Evolutionary conservation across 2,113 vertebrate species (phyloP).

Genomic region (Corynorhinus townsendii): DNA sequence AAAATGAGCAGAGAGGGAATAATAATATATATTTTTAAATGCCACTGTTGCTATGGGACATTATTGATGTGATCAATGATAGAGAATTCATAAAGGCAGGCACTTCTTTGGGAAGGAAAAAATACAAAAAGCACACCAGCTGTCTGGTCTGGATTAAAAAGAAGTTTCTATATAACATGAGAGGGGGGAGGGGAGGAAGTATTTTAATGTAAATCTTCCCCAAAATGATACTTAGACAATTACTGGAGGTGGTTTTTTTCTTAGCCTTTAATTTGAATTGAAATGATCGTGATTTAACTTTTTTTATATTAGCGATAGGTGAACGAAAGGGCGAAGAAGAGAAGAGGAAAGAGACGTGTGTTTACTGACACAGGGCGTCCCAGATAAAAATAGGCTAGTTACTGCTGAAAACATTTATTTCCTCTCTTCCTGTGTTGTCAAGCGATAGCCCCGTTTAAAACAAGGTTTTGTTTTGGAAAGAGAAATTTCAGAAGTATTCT

Average conservation of each 20-base stretch:
- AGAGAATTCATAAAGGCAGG: conserved; percentile 33
- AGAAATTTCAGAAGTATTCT: not conserved
- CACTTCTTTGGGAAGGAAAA: conserved; percentile 3
- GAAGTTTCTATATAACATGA: conserved; percentile 43
- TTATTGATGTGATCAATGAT: not conserved
- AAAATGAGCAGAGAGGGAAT: conserved; percentile 35
- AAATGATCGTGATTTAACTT: not conserved
- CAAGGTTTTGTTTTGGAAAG: not conserved
- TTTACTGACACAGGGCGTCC: not conserved
- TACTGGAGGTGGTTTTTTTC: not conserved
- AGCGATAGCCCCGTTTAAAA: not conserved
- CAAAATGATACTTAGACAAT: not conserved
- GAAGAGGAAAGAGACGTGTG: not conserved
- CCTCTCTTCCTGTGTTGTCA: not conserved
- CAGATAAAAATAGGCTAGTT: not conserved
- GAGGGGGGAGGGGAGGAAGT: not conserved
- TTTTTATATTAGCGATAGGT: not conserved
- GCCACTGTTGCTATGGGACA: conserved; percentile 28
- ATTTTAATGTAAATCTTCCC: conserved; percentile 31
- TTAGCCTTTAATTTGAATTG: not conserved
- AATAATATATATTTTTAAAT: not conserved
- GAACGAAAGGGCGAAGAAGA: not conserved
- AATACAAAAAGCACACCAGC: conserved; percentile 26
- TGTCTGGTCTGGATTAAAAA: conserved; percentile 6
- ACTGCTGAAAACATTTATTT: not conserved